These are phyloP conservation scores for Kradibia gibbosae DNA, from an alignment of 1,140 invertebrate species.

Conservation along the genomic window DNA sequence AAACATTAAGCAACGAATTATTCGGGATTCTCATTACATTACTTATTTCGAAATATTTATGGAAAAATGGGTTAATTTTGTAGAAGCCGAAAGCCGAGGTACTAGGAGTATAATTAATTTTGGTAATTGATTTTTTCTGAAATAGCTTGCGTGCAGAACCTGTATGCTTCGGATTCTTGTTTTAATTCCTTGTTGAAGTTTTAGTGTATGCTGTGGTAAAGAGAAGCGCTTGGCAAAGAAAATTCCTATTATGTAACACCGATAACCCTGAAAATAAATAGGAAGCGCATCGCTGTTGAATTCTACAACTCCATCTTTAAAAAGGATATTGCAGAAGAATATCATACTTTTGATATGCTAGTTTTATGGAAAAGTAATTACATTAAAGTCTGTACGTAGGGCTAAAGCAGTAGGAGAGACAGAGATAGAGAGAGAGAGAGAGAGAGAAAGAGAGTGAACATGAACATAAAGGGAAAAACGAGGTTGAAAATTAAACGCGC, in stretches of 20 bases:
- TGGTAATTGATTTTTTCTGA: slow-evolving; percentile 12
- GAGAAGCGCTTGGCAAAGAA: background rate
- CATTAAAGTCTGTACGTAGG: too few species aligned
- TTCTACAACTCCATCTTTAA: too few species aligned
- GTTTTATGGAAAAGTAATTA: too few species aligned
- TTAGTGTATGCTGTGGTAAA: background rate
- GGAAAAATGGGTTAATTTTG: background rate
- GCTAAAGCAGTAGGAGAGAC: too few species aligned
- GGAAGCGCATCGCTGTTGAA: too few species aligned
- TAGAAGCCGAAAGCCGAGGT: background rate
- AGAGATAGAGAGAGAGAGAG: too few species aligned
- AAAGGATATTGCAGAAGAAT: too few species aligned
- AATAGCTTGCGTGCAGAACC: background rate
- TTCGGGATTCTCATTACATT: background rate
- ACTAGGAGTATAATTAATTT: background rate
- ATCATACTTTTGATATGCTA: too few species aligned
- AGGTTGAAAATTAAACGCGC: background rate
- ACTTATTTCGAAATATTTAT: background rate
- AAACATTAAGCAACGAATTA: background rate
- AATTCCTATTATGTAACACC: background rate
- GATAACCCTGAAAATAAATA: background rate
- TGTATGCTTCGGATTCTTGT: background rate
- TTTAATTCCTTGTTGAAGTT: background rate
- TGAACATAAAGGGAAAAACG: too few species aligned
- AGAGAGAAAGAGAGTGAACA: too few species aligned